These are phyloP conservation scores for Leucosticte australis DNA, from an alignment of 2,113 vertebrate genomes.

Conservation along the genomic window DNA sequence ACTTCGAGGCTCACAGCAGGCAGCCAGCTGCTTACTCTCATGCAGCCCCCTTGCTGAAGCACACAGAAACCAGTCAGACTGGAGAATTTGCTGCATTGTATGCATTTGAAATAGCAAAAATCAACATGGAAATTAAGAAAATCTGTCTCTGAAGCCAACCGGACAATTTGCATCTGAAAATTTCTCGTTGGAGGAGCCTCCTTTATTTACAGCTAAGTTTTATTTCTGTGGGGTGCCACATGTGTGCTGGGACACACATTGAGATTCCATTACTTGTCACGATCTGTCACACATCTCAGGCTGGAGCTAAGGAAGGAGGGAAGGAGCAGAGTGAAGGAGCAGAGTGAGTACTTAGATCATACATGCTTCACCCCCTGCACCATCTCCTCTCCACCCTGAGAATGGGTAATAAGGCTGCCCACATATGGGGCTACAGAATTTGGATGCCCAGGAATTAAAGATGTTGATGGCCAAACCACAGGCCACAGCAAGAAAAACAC, in stretches of 20 bases:
- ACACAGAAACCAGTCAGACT: neutral
- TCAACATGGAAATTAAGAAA: slow-evolving; percentile 24
- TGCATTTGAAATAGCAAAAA: slow-evolving; percentile 1
- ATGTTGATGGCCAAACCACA: neutral
- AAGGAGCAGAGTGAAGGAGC: neutral
- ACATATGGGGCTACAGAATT: neutral
- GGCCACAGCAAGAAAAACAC: neutral
- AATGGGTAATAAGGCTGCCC: neutral
- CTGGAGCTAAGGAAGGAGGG: neutral
- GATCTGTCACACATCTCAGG: neutral
- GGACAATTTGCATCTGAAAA: neutral
- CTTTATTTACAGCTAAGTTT: neutral
- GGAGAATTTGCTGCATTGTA: neutral
- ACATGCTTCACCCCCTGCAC: neutral
- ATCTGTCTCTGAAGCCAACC: neutral
- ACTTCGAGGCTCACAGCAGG: neutral
- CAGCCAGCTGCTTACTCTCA: neutral
- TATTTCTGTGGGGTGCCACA: neutral
- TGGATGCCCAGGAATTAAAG: neutral
- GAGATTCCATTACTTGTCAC: accelerated
- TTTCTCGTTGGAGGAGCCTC: neutral
- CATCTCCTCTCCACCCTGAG: neutral
- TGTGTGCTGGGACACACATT: neutral
- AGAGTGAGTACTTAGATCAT: neutral
- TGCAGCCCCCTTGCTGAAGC: neutral